Evolutionary conservation across 2,797 vertebrate species (phyloP).

Genomic region (Esox lucius): DNA sequence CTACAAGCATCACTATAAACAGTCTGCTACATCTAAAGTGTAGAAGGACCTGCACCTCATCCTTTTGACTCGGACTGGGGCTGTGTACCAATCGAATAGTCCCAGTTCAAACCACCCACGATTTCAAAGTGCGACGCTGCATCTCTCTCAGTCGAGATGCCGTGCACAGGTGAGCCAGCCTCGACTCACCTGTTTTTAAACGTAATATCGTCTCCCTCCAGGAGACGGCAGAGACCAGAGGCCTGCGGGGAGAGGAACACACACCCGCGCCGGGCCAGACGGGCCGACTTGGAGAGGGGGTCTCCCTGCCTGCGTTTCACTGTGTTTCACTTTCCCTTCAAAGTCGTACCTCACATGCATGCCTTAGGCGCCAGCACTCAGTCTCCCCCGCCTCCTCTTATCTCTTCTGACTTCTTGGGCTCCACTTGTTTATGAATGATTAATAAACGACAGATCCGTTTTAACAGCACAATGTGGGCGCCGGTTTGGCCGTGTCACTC

Average conservation of each 20-base stretch:
- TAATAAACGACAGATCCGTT: background rate
- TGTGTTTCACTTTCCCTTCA: slow-evolving; percentile 56
- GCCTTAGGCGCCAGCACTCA: slow-evolving; percentile 44
- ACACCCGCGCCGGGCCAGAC: background rate
- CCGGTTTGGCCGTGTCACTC: background rate
- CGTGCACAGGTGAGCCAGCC: background rate
- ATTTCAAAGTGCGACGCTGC: no score
- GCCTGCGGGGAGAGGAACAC: background rate
- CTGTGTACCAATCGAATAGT: background rate
- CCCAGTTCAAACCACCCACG: no score
- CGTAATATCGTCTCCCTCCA: background rate
- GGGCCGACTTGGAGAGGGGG: slow-evolving; percentile 30
- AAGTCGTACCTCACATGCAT: slow-evolving; percentile 49
- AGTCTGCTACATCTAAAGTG: no score
- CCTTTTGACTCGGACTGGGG: background rate
- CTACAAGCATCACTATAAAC: no score
- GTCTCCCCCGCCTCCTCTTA: background rate
- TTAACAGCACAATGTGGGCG: background rate
- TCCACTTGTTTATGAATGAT: background rate
- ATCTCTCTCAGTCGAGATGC: background rate
- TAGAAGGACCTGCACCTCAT: background rate
- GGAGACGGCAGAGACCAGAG: background rate
- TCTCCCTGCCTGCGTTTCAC: slow-evolving; percentile 34
- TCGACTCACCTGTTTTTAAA: no score
- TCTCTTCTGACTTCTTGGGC: background rate